A percentile compares a stretch with the other conserved stretches of the same genome.
Evolutionary conservation across 1,140 invertebrate species (phyloP).

Genomic region (Metopolophium dirhodum): DNA sequence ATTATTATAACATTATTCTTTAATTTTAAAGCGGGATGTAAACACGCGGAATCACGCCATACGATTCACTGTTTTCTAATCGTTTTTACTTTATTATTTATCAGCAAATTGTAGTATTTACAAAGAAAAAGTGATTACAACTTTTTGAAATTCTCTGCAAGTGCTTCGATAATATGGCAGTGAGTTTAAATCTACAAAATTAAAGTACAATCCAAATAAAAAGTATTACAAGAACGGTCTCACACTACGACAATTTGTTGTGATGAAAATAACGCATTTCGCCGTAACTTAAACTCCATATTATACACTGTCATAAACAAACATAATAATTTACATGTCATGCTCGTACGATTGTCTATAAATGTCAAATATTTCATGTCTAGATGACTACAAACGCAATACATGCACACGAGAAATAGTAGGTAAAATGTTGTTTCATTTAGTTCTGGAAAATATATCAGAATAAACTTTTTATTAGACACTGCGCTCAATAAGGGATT

Average conservation of each 20-base stretch:
- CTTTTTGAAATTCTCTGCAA: not conserved
- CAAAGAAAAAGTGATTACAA: not conserved
- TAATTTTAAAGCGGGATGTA: not conserved
- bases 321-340: not conserved
- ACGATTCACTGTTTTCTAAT: not conserved
- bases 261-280: not conserved
- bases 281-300: not conserved
- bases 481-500: not conserved
- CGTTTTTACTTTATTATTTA: not conserved
- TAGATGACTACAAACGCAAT: not conserved
- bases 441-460: not conserved
- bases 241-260: not conserved
- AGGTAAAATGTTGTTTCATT: not conserved
- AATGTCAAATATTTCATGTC: not conserved
- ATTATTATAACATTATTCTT: not conserved
- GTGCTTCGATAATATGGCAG: not conserved
- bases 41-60: not conserved
- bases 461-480: conserved; percentile 11
- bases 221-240: not conserved
- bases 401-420: not conserved
- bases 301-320: not conserved
- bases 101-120: not conserved
- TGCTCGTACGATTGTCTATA: not conserved
- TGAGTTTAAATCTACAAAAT: not conserved
- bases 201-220: not conserved